Percentiles rank a stretch among this genome's conserved stretches.
Evolutionary conservation across 2,888 invertebrate genomes (phyloP).

Genomic region (Drymonia ruficornis): DNA sequence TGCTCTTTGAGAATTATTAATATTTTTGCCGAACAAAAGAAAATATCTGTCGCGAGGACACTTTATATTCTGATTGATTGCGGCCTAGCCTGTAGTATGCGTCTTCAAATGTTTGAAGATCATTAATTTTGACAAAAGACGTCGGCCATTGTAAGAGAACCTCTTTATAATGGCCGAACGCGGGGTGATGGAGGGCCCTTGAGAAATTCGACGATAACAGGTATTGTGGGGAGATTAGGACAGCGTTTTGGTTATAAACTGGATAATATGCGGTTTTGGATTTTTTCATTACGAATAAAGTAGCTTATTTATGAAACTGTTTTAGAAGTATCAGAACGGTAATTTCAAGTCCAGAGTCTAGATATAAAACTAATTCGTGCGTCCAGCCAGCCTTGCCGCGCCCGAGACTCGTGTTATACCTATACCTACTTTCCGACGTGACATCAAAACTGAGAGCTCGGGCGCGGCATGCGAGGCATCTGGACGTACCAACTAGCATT

Average conservation of each 20-base stretch:
- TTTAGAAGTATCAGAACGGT: too few relatives aligned
- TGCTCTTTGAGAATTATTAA: too few relatives aligned
- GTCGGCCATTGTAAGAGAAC: constrained; percentile 5
- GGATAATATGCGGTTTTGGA: background rate
- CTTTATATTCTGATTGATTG: constrained; percentile 26
- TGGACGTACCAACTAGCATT: too few relatives aligned
- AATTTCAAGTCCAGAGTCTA: too few relatives aligned
- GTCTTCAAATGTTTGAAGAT: constrained; percentile 26
- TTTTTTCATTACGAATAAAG: too few relatives aligned
- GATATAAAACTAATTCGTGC: too few relatives aligned
- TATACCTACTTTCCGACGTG: too few relatives aligned
- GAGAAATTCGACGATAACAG: constrained; percentile 19
- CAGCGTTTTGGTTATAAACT: background rate
- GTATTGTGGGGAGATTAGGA: constrained; percentile 13
- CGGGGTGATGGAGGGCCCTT: constrained; percentile 25
- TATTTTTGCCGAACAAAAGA: background rate
- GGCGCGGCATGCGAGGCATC: too few relatives aligned
- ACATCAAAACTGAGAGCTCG: too few relatives aligned
- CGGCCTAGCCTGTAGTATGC: background rate
- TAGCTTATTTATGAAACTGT: too few relatives aligned
- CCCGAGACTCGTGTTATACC: too few relatives aligned
- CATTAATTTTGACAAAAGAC: constrained; percentile 32
- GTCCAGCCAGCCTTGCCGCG: too few relatives aligned
- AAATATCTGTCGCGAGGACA: constrained; percentile 13
- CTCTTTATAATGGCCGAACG: constrained; percentile 19